These are phyloP conservation scores for Drosophila subobscura DNA, from an alignment of 1,140 invertebrate genomes.

Conservation along the genomic window DNA sequence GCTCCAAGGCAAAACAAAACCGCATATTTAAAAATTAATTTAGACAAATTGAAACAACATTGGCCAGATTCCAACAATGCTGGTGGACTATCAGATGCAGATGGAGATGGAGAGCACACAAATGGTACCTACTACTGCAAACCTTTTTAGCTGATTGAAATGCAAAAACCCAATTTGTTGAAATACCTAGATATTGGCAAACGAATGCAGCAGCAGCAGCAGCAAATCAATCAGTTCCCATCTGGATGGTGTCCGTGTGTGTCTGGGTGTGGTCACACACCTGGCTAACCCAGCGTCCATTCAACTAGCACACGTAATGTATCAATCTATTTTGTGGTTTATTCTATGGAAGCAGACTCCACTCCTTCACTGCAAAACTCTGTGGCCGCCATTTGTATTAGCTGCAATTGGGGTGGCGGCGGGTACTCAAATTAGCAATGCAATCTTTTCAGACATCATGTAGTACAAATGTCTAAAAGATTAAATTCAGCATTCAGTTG, in stretches of 20 bases:
- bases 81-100: not conserved
- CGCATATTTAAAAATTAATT: constrained; percentile 61
- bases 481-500: constrained; percentile 13
- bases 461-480: constrained; percentile 37
- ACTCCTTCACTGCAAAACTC: not conserved
- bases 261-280: constrained; percentile 16
- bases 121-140: constrained; percentile 28
- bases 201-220: constrained; percentile 41
- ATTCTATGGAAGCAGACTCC: constrained; percentile 24
- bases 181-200: constrained; percentile 58
- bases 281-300: constrained; percentile 39
- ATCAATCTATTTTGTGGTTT: constrained; percentile 75
- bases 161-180: constrained; percentile 74
- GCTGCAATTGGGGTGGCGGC: constrained; percentile 8
- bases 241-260: constrained; percentile 16
- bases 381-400: constrained; percentile 41
- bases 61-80: constrained; percentile 34
- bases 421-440: constrained; percentile 48
- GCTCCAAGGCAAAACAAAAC: not conserved
- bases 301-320: constrained; percentile 70
- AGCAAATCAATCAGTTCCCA: constrained; percentile 64
- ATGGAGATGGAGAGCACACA: not conserved
- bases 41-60: constrained; percentile 50
- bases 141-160: constrained; percentile 78
- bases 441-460: constrained; percentile 43